phyloP scores from a whole-genome alignment of 2,797 vertebrate genomes.

The Smutsia temminckii region DNA sequence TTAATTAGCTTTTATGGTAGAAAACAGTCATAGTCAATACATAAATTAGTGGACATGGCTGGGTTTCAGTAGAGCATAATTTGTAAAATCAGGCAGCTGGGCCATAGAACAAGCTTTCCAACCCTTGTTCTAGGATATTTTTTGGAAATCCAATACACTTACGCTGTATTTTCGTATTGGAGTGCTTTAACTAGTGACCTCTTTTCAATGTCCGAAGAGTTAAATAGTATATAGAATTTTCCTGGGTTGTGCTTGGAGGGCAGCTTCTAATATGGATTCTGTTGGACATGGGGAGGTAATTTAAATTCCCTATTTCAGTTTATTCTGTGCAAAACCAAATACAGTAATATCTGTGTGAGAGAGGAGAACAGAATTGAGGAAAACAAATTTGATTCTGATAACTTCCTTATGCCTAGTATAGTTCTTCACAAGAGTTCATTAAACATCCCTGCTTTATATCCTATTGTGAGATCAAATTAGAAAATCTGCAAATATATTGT shows the following conservation, averaged over 20 bases:
- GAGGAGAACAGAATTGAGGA: not conserved
- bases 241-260: not conserved
- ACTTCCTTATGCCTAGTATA: not conserved
- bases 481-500: not conserved
- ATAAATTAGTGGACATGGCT: not conserved
- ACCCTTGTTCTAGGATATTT: not conserved
- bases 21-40: not conserved
- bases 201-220: not conserved
- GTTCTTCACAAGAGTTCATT: not conserved
- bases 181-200: not conserved
- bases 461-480: not conserved
- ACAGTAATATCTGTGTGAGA: not conserved
- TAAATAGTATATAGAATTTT: not conserved
- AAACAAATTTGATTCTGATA: not conserved
- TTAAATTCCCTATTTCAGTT: not conserved
- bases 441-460: not conserved
- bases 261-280: not conserved
- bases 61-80: not conserved
- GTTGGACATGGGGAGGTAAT: not conserved
- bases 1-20: not conserved
- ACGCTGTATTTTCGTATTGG: not conserved
- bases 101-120: not conserved
- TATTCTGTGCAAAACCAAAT: not conserved
- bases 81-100: not conserved
- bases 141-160: not conserved